Conservation (phyloP, 2,113 vertebrate genomes). For the Gallinago jamesoni region DNA sequence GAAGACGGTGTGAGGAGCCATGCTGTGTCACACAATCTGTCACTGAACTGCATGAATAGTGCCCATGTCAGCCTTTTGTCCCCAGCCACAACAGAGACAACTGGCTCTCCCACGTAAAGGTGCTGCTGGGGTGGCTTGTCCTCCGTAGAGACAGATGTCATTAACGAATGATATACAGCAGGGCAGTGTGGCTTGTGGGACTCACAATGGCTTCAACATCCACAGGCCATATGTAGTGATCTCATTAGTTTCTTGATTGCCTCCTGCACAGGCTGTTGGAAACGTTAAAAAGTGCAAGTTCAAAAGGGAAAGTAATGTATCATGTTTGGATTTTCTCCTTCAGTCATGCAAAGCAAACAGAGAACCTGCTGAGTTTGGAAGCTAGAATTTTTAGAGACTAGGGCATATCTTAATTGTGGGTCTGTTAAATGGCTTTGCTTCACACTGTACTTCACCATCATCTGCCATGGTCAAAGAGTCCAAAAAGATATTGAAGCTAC, state of each 20-base stretch:
- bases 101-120: not conserved
- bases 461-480: not conserved
- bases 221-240: conserved; percentile 53
- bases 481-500: conserved; percentile 3
- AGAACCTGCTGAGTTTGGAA: conserved; percentile 32
- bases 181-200: not conserved
- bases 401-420: not conserved
- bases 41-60: not conserved
- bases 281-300: conserved; percentile 55
- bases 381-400: not conserved
- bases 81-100: not conserved
- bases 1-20: not conserved
- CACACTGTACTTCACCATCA: not conserved
- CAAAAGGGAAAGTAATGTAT: conserved; percentile 51
- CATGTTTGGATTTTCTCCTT: conserved; percentile 43
- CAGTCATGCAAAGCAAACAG: conserved; percentile 36
- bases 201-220: not conserved
- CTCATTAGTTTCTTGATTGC: conserved; percentile 53
- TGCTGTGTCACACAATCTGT: conserved; percentile 29
- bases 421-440: not conserved
- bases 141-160: conserved; percentile 16
- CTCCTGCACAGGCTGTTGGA: conserved; percentile 50
- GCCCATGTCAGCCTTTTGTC: conserved; percentile 7
- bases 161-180: not conserved
- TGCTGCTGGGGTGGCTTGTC: conserved; percentile 33